Evolutionary conservation across 2,888 invertebrate genomes (phyloP), one percentile per base, ranked within the genome.

Genomic region (Blera fallax): DNA sequence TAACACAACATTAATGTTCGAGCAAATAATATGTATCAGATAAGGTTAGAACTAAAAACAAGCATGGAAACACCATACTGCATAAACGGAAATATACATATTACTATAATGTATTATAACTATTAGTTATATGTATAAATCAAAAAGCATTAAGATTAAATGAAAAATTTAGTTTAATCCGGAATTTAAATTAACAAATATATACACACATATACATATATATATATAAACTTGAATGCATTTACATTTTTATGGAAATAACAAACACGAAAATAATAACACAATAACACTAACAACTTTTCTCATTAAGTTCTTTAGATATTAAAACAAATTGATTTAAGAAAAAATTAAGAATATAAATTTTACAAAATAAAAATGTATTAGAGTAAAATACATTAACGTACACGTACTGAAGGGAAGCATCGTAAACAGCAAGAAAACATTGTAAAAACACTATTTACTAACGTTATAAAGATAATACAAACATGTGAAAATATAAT

Each of bases 401-500:
- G 56, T 14, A 82, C 11, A 58, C 21, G 58, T 60, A 69, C 72
- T 54, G 69, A 74, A 56, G 52, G 34, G 27, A 69, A 69, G 40
- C 64, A 84, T 54, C 32, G 62, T 76, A 79, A 43, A 27, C 18
- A 70, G 43, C n/a, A 32, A 69, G 8, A 34, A 87, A 62, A 37
- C 48, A 73, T 50, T 64, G 52, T 70, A 76, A 67, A 82, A 69
- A 60, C 34, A 81, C 34, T 64, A 78, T 34, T 37, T 70, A 65
- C 37, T 48, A 34, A 58, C 37, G 64, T 65, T 79, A 72, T 56
- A 45, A 64, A 40, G 34, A 62, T 54, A 83, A 77, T 16, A 83
- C 11, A 64, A 62, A 70, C 21, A 64, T 67, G 48, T 70, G 50
- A 87, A 87, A 54, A 87, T 87, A 89, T 89, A 90, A 89, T 89